Evolutionary conservation across 2,797 vertebrate genomes (phyloP).

Genomic region (Leuciscus waleckii): DNA sequence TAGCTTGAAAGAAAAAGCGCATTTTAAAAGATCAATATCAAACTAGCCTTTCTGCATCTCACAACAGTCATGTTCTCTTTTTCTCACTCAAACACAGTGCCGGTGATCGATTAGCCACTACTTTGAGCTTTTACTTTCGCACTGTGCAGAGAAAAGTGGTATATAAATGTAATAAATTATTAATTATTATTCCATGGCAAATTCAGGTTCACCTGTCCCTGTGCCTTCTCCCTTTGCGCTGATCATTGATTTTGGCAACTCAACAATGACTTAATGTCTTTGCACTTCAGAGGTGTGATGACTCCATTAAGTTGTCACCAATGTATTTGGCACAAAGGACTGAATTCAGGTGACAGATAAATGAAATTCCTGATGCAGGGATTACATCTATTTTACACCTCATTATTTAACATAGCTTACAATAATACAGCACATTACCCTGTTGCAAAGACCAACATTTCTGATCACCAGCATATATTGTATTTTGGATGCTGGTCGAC

Average conservation of each 20-base stretch:
- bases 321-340: neutral
- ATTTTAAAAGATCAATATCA: conserved; percentile 43
- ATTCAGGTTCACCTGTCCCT: conserved; percentile 26
- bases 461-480: neutral
- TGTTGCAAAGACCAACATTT: neutral
- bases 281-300: conserved; percentile 16
- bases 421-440: neutral
- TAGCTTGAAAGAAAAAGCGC: conserved; percentile 12
- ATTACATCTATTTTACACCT: neutral
- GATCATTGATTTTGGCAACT: conserved; percentile 34
- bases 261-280: conserved; percentile 12
- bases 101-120: conserved; percentile 16
- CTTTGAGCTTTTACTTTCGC: too few species aligned
- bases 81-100: conserved; percentile 33
- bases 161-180: too few species aligned
- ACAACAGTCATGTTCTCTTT: conserved; percentile 20
- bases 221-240: neutral
- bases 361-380: neutral
- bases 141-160: too few species aligned
- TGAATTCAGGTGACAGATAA: conserved; percentile 5
- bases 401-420: neutral
- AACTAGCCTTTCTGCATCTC: conserved; percentile 33
- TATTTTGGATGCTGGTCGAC: neutral
- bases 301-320: conserved; percentile 24
- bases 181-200: neutral